phyloP scores from a whole-genome alignment of 2,113 vertebrate species.

The Fregetta grallaria region DNA sequence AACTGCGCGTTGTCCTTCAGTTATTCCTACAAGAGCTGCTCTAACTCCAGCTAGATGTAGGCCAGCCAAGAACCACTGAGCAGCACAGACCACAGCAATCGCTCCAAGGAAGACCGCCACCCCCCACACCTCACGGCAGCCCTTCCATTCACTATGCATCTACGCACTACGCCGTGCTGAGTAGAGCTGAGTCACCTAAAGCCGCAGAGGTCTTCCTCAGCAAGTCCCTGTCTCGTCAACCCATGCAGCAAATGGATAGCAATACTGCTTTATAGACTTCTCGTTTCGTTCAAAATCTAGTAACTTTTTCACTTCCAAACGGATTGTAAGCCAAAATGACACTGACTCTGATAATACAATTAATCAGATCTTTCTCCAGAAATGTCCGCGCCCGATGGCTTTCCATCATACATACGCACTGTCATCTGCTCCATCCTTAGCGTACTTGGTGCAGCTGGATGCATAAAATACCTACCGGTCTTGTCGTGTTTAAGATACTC shows the following conservation, averaged over 20 bases:
- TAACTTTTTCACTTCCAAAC: background rate
- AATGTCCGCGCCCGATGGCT: background rate
- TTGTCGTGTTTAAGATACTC: background rate
- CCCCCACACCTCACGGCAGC: fast-evolving
- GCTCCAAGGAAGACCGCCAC: background rate
- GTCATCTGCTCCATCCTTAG: background rate
- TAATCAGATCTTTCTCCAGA: background rate
- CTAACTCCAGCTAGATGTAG: background rate
- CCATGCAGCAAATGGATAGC: background rate
- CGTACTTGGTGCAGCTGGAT: background rate
- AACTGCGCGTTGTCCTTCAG: background rate
- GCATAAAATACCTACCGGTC: background rate
- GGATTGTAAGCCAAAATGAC: background rate
- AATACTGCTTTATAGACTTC: background rate
- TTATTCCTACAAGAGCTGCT: background rate
- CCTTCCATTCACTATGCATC: background rate
- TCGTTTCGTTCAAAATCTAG: fast-evolving
- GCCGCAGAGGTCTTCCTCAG: too few relatives aligned
- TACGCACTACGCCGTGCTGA: fast-evolving
- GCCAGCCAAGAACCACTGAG: fast-evolving
- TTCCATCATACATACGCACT: background rate
- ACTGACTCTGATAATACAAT: background rate
- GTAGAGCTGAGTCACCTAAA: background rate
- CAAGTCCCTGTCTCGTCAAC: background rate
- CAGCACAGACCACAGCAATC: background rate